Percentiles rank a stretch among this genome's conserved stretches.
Conservation (phyloP, 2,888 invertebrate genomes). For the Drosophila eohydei region DNA sequence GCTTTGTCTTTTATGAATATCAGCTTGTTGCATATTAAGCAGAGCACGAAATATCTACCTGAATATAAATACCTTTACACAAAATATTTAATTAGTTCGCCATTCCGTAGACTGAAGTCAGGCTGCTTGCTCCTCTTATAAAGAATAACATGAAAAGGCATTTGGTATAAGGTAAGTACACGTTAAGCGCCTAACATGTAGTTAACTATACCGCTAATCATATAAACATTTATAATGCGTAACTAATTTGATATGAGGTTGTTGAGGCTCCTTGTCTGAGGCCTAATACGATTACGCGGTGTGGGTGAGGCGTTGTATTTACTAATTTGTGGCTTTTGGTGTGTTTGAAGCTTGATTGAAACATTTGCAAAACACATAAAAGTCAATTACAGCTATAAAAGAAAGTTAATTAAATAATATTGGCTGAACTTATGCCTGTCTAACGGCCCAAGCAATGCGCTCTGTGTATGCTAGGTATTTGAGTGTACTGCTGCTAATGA, state of each 20-base stretch:
- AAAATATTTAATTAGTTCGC: neutral
- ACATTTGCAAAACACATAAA: slow-evolving; percentile 58
- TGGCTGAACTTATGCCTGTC: slow-evolving; percentile 41
- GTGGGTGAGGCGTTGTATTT: slow-evolving; percentile 1
- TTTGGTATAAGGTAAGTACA: too few relatives aligned
- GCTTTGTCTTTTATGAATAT: slow-evolving; percentile 41
- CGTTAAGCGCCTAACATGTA: too few relatives aligned
- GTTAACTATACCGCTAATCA: neutral
- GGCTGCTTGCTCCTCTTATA: neutral
- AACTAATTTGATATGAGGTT: neutral
- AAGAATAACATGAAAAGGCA: neutral
- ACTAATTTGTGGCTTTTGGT: slow-evolving; percentile 17
- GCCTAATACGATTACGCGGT: neutral
- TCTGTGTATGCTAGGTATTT: slow-evolving; percentile 14
- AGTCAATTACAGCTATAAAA: slow-evolving; percentile 56
- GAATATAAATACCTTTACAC: slow-evolving; percentile 10
- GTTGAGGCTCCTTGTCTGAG: neutral
- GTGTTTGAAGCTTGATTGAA: slow-evolving; percentile 63
- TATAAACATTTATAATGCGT: neutral
- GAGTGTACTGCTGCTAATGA: slow-evolving; percentile 67
- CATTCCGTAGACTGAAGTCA: too few relatives aligned
- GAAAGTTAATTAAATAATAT: slow-evolving; percentile 69
- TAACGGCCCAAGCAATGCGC: neutral
- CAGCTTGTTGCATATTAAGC: slow-evolving; percentile 39
- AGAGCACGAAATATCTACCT: neutral